phyloP scores from a whole-genome alignment of 2,888 invertebrate genomes.

The Antheraea assamensis region DNA sequence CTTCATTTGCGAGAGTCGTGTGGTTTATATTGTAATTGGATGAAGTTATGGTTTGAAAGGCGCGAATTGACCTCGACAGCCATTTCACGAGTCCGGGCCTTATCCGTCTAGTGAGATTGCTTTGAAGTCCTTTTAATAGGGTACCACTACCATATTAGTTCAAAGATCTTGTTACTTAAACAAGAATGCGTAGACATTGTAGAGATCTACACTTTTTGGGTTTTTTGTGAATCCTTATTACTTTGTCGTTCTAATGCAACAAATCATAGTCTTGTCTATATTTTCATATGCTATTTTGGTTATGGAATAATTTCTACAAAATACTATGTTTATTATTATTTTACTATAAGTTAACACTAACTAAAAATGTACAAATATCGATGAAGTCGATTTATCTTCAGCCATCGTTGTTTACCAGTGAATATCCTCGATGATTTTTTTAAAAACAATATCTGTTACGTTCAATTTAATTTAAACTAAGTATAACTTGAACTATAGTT shows the following conservation, averaged over 20 bases:
- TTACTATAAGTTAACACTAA: no score
- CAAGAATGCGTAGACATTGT: background rate
- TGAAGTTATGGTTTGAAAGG: slow-evolving; percentile 43
- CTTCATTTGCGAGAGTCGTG: background rate
- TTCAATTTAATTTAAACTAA: no score
- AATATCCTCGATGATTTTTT: no score
- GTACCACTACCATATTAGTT: background rate
- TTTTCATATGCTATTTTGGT: no score
- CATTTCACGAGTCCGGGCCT: slow-evolving; percentile 47
- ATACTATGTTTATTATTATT: no score
- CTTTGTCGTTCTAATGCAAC: background rate
- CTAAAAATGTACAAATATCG: no score
- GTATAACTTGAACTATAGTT: no score
- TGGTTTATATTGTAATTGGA: background rate
- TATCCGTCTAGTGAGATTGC: background rate
- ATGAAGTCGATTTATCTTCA: no score
- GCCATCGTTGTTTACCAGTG: no score
- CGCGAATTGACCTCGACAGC: slow-evolving; percentile 34
- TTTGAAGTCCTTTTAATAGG: background rate
- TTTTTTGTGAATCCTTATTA: no score
- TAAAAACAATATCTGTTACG: no score
- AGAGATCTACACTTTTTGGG: background rate
- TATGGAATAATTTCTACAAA: no score
- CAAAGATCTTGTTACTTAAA: background rate
- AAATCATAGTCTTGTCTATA: background rate